phyloP scores from a whole-genome alignment of 2,888 invertebrate species.

The Drosophila seclusa region DNA sequence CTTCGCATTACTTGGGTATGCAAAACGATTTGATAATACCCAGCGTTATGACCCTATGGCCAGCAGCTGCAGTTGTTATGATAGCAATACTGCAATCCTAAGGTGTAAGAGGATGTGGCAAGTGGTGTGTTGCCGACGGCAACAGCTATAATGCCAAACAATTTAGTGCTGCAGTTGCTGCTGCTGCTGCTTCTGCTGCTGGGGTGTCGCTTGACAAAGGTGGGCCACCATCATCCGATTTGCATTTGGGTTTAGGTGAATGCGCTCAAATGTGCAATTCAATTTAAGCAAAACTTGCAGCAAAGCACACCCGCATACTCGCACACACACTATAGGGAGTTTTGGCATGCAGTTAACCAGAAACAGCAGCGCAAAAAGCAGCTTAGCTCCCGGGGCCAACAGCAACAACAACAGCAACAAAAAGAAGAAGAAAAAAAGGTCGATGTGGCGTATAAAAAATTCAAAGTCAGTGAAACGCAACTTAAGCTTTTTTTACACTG shows the following conservation, averaged over 20 bases:
- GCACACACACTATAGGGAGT: slow-evolving; percentile 29
- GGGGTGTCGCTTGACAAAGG: slow-evolving; percentile 64
- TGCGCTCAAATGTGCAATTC: slow-evolving; percentile 82
- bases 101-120: slow-evolving; percentile 5
- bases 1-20: slow-evolving; percentile 44
- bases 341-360: slow-evolving; percentile 76
- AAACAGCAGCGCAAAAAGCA: slow-evolving; percentile 78
- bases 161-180: slow-evolving; percentile 65
- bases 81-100: slow-evolving; percentile 56
- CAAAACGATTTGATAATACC: slow-evolving; percentile 71
- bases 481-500: slow-evolving; percentile 79
- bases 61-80: slow-evolving; percentile 74
- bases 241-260: slow-evolving; percentile 78
- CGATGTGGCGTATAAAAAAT: slow-evolving; percentile 77
- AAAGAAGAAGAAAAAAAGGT: slow-evolving; percentile 44
- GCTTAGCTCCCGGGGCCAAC: slow-evolving; percentile 60
- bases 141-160: slow-evolving; percentile 72
- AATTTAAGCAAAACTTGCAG: slow-evolving; percentile 72
- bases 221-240: slow-evolving; percentile 80
- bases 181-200: slow-evolving; percentile 23
- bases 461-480: slow-evolving; percentile 81
- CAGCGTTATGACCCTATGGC: slow-evolving; percentile 62
- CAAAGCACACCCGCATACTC: slow-evolving; percentile 40
- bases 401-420: slow-evolving; percentile 6
- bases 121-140: background rate